Conservation (phyloP, 1,140 invertebrate species). For the Drosophila melanica region DNA sequence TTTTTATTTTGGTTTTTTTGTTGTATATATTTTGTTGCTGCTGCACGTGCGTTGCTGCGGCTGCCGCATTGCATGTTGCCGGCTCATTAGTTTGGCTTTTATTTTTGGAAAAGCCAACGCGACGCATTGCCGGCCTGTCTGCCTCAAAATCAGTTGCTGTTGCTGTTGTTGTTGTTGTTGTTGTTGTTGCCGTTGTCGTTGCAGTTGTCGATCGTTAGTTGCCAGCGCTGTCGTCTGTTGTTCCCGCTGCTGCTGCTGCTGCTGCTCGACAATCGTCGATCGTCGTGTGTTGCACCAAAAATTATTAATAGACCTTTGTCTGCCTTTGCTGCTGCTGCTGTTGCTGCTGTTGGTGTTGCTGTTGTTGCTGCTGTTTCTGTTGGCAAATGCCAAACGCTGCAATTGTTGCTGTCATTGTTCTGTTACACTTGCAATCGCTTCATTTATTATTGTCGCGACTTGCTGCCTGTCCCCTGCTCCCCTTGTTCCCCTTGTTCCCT, state of each 20-base stretch:
- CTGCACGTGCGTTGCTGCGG: constrained; percentile 68
- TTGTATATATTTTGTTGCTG: background rate
- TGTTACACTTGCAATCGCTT: constrained; percentile 83
- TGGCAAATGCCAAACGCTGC: constrained; percentile 81
- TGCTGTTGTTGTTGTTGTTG: constrained; percentile 38
- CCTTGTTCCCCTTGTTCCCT: too few species aligned
- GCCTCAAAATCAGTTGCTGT: constrained; percentile 42
- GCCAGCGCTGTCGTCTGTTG: constrained; percentile 62
- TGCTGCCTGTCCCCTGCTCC: constrained; percentile 18
- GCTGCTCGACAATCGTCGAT: constrained; percentile 44
- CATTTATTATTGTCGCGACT: constrained; percentile 77
- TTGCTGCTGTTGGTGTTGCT: constrained; percentile 45
- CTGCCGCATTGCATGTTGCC: constrained; percentile 77
- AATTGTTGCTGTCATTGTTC: constrained; percentile 83
- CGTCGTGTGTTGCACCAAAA: constrained; percentile 61
- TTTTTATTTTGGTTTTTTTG: constrained; percentile 28
- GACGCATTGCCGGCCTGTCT: constrained; percentile 69
- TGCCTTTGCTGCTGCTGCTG: constrained; percentile 47
- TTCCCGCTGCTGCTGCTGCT: constrained; percentile 31
- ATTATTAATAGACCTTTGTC: constrained; percentile 82
- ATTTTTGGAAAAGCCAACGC: constrained; percentile 82
- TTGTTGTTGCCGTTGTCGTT: constrained; percentile 46
- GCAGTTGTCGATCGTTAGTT: constrained; percentile 82
- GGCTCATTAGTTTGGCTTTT: constrained; percentile 82
- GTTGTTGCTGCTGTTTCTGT: constrained; percentile 63